Base-by-base conservation (phyloP, 2,113 vertebrate genomes). In the Tringa solitaria region DNA sequence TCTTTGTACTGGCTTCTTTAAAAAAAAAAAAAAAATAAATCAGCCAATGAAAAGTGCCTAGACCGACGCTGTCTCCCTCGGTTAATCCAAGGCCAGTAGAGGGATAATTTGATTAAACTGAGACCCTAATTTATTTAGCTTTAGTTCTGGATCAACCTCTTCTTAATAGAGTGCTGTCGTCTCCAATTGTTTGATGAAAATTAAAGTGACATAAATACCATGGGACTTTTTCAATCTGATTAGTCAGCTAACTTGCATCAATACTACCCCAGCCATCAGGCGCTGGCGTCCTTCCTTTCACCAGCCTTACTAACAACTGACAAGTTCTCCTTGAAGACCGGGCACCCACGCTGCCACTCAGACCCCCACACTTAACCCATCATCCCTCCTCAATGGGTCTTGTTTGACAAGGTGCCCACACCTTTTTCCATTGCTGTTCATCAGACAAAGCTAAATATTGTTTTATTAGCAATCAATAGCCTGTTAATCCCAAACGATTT, bases 191-290 rank as follows among this genome's bases (percentile, higher is more conserved):
- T 97, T 98, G 98, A 98, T 93, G 98, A 97, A 98, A 99, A 99
- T 99, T 98, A 98, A 98, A 99, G 98, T 98, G 99, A 99, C 99
- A 99, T 98, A 98, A 99, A 99, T 98, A 98, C 98, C 98, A 98
- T 97, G 98, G 97, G 98, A 98, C 97, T 98, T 97, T 98, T 98
- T 96, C 98, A 98, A 98, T 99, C 98, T 99, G 98, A 98, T 98
- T 98, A 99, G 98, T 97, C 98, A 97, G 98, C 96, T 89, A 98
- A 98, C 98, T 98, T 98, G 97, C 98, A 96, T 98, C 98, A 98
- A 99, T 98, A 86, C 98, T 96, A 98, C 97, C 98, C 98, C 97
- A 98, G 98, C 98, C 98, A 98, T 97, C 98, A 98, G 97, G 97
- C 96, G 95, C 98, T 96, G 95, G 98, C 98, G 97, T 98, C 98